Percentiles rank a stretch among this genome's conserved stretches.
Evolutionary conservation across 2,888 invertebrate genomes (phyloP).

Genomic region (Melieria omissa): DNA sequence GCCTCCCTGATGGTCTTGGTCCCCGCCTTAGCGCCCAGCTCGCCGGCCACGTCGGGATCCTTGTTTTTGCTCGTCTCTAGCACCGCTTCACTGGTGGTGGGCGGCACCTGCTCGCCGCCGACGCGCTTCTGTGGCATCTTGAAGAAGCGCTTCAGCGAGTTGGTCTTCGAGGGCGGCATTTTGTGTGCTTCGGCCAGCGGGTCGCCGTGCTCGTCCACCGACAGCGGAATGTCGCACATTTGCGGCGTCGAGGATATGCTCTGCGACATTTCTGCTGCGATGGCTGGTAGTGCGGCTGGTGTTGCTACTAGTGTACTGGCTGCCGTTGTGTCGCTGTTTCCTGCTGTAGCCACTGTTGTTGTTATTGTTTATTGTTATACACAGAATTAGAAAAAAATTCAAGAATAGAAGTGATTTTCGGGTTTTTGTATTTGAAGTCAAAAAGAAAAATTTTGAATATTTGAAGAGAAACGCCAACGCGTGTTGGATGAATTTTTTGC

Average conservation of each 20-base stretch:
- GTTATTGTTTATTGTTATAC: constrained; percentile 17
- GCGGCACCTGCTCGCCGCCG: constrained; percentile 13
- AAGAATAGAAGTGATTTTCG: constrained; percentile 25
- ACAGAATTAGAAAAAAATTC: constrained; percentile 22
- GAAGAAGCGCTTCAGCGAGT: constrained; percentile 58
- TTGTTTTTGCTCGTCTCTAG: constrained; percentile 1
- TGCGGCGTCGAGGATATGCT: constrained; percentile 22
- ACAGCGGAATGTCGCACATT: constrained; percentile 32
- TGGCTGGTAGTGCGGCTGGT: neutral
- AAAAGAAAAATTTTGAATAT: constrained; percentile 14
- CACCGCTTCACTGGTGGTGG: neutral
- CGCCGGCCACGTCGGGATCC: neutral
- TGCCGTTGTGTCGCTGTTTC: neutral
- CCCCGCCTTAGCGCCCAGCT: neutral
- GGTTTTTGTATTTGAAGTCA: constrained; percentile 28
- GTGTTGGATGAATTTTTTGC: neutral
- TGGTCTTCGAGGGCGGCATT: constrained; percentile 43
- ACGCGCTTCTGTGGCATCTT: constrained; percentile 48
- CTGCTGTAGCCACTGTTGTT: constrained; percentile 14
- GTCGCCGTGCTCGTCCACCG: constrained; percentile 33
- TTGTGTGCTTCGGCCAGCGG: constrained; percentile 36
- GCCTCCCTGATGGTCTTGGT: constrained; percentile 17
- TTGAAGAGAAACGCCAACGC: constrained; percentile 29
- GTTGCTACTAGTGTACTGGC: neutral
- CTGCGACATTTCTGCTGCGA: constrained; percentile 21